phyloP scores from a whole-genome alignment of 2,888 invertebrate species.

The Archaeoteleia sp. region DNA sequence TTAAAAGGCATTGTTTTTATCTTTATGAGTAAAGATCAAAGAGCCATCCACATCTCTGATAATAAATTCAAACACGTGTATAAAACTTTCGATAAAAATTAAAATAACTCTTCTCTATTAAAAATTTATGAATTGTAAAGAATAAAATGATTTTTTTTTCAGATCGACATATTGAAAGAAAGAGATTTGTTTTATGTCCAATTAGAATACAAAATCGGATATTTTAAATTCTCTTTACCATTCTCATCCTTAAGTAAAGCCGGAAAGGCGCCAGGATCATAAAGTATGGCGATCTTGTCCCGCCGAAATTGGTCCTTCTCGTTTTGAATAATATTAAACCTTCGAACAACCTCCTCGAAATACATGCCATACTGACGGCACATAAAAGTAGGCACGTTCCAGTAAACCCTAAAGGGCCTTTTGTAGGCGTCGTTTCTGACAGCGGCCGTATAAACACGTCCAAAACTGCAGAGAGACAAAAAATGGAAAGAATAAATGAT shows the following conservation, averaged over 20 bases:
- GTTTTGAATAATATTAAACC: slow-evolving; percentile 83
- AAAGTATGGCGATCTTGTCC: slow-evolving; percentile 81
- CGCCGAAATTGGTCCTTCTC: slow-evolving; percentile 81
- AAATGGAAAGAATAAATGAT: too few species aligned
- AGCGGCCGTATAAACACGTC: slow-evolving; percentile 19
- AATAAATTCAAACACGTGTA: too few species aligned
- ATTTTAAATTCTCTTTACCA: slow-evolving; percentile 52
- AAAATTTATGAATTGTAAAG: too few species aligned
- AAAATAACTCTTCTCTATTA: too few species aligned
- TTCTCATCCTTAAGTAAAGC: slow-evolving; percentile 78
- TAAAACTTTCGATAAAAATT: too few species aligned
- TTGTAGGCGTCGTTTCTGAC: slow-evolving; percentile 30
- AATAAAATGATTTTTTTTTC: too few species aligned
- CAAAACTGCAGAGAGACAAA: slow-evolving; percentile 26
- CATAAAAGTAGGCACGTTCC: slow-evolving; percentile 87
- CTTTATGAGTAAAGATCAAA: too few species aligned
- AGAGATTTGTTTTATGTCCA: too few species aligned
- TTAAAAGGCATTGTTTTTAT: too few species aligned
- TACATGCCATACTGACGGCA: slow-evolving; percentile 80
- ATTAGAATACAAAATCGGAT: neutral
- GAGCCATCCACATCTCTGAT: too few species aligned
- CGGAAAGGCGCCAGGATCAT: slow-evolving; percentile 84
- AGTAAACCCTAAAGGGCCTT: slow-evolving; percentile 78
- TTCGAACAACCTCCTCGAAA: slow-evolving; percentile 78
- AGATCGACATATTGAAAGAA: too few species aligned